Evolutionary conservation across 2,888 invertebrate species (phyloP).

Genomic region (Parnassius mnemosyne): DNA sequence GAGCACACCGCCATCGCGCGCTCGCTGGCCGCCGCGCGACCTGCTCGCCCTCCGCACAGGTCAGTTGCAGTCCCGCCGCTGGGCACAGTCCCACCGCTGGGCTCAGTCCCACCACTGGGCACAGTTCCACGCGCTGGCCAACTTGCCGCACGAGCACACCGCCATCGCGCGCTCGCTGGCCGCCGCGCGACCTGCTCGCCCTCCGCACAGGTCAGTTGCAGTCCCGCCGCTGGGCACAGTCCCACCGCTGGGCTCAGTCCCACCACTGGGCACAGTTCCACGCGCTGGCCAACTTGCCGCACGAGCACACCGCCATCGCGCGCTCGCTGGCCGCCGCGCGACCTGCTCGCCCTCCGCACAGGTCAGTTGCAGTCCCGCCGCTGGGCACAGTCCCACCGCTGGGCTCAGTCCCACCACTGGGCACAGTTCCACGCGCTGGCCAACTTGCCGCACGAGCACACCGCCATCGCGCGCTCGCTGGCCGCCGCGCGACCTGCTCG

Average conservation of each 20-base stretch:
- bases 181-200: slow-evolving; percentile 41
- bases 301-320: slow-evolving; percentile 93
- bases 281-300: slow-evolving; percentile 96
- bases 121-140: slow-evolving; percentile 85
- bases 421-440: slow-evolving; percentile 81
- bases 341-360: slow-evolving; percentile 42
- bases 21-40: slow-evolving; percentile 72
- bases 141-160: slow-evolving; percentile 95
- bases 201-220: slow-evolving; percentile 41
- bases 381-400: not conserved
- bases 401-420: not conserved
- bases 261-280: not conserved
- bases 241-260: not conserved
- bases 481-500: slow-evolving; percentile 44
- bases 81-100: not conserved
- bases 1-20: slow-evolving; percentile 94
- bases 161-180: slow-evolving; percentile 90
- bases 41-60: slow-evolving; percentile 45
- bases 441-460: slow-evolving; percentile 96
- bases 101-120: not conserved
- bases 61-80: slow-evolving; percentile 22
- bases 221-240: not conserved
- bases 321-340: slow-evolving; percentile 80
- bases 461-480: slow-evolving; percentile 90
- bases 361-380: slow-evolving; percentile 33